Percentiles rank a stretch among this genome's conserved stretches.
Evolutionary conservation across 1,140 invertebrate species (phyloP).

Genomic region (Vanessa tameamea): DNA sequence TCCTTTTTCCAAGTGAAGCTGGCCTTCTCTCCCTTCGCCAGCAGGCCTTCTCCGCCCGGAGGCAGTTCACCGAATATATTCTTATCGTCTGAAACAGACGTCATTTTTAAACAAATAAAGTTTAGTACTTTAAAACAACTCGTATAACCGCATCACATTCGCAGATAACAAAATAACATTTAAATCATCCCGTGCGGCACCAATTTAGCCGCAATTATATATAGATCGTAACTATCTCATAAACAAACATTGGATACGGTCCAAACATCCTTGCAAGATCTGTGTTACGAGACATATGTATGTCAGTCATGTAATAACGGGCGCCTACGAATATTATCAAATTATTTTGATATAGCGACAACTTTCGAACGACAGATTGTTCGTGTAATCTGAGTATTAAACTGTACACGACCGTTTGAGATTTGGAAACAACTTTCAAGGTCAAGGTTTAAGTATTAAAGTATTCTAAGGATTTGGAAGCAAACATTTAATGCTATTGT

Average conservation of each 20-base stretch:
- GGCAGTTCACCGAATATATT: conserved; percentile 88
- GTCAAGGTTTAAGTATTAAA: background rate
- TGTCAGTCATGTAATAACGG: conserved; percentile 32
- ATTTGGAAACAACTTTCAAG: background rate
- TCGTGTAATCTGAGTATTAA: background rate
- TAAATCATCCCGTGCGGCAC: conserved; percentile 35
- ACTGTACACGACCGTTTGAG: background rate
- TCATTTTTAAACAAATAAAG: conserved; percentile 23
- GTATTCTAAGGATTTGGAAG: background rate
- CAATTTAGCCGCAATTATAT: conserved; percentile 46
- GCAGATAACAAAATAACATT: conserved; percentile 36
- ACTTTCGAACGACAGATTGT: background rate
- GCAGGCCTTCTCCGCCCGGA: conserved; percentile 83
- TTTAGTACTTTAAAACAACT: conserved; percentile 20
- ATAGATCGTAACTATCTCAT: conserved; percentile 46
- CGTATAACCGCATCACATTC: conserved; percentile 28
- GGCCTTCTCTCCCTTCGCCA: conserved; percentile 89
- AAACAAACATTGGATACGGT: conserved; percentile 57
- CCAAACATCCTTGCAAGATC: conserved; percentile 53
- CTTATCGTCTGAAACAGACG: conserved; percentile 84
- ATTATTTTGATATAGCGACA: conserved; percentile 3
- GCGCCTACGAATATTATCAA: conserved; percentile 23
- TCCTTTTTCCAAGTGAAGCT: conserved; percentile 95
- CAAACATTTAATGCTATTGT: background rate
- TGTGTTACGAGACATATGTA: conserved; percentile 40